phyloP scores from a whole-genome alignment of 2,888 invertebrate genomes.

The Microctonus aethiopoides region DNA sequence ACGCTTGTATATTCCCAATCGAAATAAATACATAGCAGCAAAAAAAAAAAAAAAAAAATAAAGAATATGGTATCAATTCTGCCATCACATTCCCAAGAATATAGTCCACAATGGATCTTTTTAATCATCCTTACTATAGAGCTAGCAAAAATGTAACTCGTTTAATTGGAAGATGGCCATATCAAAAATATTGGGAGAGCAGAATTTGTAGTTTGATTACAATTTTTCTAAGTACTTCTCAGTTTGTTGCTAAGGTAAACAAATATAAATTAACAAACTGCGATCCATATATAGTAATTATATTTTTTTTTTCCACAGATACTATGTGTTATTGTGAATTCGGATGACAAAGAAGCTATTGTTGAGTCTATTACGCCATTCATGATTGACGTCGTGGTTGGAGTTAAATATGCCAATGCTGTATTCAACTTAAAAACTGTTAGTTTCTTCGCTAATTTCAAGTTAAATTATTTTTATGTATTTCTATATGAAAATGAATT shows the following conservation, averaged over 20 bases:
- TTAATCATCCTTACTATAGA: constrained; percentile 32
- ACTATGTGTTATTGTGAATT: not conserved
- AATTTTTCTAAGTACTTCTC: not conserved
- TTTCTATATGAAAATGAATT: not conserved
- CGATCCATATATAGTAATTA: not conserved
- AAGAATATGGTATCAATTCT: not conserved
- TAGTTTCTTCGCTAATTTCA: not conserved
- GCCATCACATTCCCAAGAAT: not conserved
- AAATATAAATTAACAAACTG: not conserved
- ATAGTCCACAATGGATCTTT: constrained; percentile 33
- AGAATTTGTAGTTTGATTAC: not conserved
- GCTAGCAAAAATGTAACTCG: constrained; percentile 19
- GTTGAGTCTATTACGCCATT: constrained; percentile 6
- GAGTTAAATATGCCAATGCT: constrained; percentile 1
- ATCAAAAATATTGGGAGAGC: constrained; percentile 24
- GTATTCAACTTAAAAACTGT: not conserved
- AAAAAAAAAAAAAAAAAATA: no score
- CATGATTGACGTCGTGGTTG: constrained; percentile 2
- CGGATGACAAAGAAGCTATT: not conserved
- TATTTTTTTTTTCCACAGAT: no score
- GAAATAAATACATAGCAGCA: no score
- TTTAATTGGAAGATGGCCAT: constrained; percentile 36
- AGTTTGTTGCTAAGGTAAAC: not conserved
- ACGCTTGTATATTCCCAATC: not conserved
- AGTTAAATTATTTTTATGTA: not conserved